Evolutionary conservation across 2,797 vertebrate genomes (phyloP).

Genomic region (Macrochelys suwanniensis): DNA sequence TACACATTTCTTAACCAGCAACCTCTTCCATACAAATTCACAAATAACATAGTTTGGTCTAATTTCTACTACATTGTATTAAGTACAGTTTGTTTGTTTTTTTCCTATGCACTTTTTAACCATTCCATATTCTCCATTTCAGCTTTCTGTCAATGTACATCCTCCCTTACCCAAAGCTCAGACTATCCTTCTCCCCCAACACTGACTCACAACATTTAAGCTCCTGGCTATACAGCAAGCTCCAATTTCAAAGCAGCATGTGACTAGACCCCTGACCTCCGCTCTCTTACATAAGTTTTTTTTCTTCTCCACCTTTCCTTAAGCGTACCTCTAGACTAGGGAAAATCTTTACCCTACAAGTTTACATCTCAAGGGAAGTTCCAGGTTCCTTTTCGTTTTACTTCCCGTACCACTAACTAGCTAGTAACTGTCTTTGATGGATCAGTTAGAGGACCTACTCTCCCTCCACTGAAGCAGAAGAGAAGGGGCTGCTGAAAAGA

Average conservation of each 20-base stretch:
- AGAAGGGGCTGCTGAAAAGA: neutral
- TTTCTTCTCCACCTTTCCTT: neutral
- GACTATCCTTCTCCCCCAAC: neutral
- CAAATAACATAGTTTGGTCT: neutral
- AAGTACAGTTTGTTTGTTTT: neutral
- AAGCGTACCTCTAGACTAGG: neutral
- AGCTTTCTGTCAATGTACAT: neutral
- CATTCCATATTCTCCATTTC: neutral
- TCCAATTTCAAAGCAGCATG: neutral
- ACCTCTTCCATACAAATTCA: neutral
- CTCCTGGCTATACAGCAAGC: neutral
- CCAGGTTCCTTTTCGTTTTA: neutral
- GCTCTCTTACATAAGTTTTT: neutral
- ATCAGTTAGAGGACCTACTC: neutral
- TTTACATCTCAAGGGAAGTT: neutral
- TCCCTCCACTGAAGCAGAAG: neutral
- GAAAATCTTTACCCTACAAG: neutral
- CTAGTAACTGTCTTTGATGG: neutral
- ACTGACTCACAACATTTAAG: neutral
- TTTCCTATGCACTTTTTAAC: neutral
- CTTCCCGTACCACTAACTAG: neutral
- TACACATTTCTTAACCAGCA: neutral
- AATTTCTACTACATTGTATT: neutral
- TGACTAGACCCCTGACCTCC: neutral
- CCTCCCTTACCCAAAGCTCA: neutral